A percentile compares a stretch with the other conserved stretches of the same genome.
These are phyloP conservation scores for Galerucella calmariensis DNA, from an alignment of 2,888 invertebrate genomes.

Conservation along the genomic window DNA sequence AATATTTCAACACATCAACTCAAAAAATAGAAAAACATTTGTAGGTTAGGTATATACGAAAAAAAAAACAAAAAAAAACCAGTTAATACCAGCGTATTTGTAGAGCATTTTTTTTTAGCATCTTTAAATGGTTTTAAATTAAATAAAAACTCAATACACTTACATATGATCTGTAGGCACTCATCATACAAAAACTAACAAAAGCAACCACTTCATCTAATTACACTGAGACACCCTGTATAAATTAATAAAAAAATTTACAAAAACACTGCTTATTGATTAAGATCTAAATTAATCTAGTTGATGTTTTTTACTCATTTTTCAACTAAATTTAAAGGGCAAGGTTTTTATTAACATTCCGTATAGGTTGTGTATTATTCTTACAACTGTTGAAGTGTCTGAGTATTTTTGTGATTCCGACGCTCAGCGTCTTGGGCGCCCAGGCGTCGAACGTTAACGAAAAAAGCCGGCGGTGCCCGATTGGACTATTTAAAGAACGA, in stretches of 20 bases:
- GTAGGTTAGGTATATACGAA: too few relatives aligned
- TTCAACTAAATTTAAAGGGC: conserved; percentile 3
- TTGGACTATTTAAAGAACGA: conserved; percentile 54
- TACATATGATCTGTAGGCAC: conserved; percentile 44
- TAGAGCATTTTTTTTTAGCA: too few relatives aligned
- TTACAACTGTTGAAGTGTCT: conserved; percentile 51
- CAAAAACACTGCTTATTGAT: neutral
- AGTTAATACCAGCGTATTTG: too few relatives aligned
- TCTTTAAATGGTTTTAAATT: neutral
- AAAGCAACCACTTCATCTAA: conserved; percentile 26
- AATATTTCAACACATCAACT: too few relatives aligned
- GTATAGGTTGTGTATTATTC: conserved; percentile 41
- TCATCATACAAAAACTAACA: conserved; percentile 49
- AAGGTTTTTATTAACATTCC: conserved; percentile 11
- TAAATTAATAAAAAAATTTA: neutral
- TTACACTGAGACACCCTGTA: conserved; percentile 20
- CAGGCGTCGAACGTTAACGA: conserved; percentile 48
- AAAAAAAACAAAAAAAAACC: too few relatives aligned
- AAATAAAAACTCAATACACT: conserved; percentile 19
- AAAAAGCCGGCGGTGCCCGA: conserved; percentile 42
- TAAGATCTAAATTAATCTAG: neutral
- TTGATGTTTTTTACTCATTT: conserved; percentile 8
- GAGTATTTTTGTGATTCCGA: conserved; percentile 49
- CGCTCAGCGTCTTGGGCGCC: conserved; percentile 58
- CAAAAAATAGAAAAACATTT: too few relatives aligned